A percentile compares a stretch with the other conserved stretches of the same genome.
phyloP scores from a whole-genome alignment of 2,888 invertebrate species.

The Platycheirus albimanus region DNA sequence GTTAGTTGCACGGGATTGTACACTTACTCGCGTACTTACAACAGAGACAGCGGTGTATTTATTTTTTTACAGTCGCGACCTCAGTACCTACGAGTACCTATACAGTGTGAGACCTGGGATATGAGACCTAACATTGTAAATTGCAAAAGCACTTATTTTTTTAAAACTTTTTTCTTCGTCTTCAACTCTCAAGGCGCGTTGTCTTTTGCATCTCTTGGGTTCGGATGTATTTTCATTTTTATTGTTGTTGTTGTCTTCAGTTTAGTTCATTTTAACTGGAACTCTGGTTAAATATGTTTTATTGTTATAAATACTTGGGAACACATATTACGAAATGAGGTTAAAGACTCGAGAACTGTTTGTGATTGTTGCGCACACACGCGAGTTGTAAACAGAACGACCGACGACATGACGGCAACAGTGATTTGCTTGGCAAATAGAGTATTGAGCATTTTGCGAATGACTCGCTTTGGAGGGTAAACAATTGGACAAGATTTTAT shows the following conservation, averaged over 20 bases:
- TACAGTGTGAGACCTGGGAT: conserved; percentile 34
- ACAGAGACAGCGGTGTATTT: background rate
- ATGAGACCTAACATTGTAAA: conserved; percentile 41
- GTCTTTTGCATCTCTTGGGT: conserved; percentile 15
- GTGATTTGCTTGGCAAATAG: conserved; percentile 36
- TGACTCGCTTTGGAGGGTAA: conserved; percentile 10
- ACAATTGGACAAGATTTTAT: conserved; percentile 30
- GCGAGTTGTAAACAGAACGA: conserved; percentile 53
- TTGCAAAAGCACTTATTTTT: conserved; percentile 59
- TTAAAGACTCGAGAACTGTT: conserved; percentile 72
- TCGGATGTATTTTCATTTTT: conserved; percentile 8
- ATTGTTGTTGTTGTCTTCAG: background rate
- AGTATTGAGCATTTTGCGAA: conserved; percentile 13
- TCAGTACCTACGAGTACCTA: no score
- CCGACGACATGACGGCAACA: background rate
- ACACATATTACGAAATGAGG: conserved; percentile 73
- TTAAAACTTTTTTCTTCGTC: background rate
- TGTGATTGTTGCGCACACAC: conserved; percentile 67
- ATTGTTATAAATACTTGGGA: conserved; percentile 73
- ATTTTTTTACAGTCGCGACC: conserved; percentile 42
- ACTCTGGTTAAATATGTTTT: conserved; percentile 73
- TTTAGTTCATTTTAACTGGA: conserved; percentile 45
- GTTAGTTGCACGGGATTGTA: background rate
- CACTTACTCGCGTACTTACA: background rate
- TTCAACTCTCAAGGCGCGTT: conserved; percentile 14